Percentiles rank a stretch among this genome's conserved stretches.
Conservation (phyloP, 2,888 invertebrate species). For the Adineta ricciae region DNA sequence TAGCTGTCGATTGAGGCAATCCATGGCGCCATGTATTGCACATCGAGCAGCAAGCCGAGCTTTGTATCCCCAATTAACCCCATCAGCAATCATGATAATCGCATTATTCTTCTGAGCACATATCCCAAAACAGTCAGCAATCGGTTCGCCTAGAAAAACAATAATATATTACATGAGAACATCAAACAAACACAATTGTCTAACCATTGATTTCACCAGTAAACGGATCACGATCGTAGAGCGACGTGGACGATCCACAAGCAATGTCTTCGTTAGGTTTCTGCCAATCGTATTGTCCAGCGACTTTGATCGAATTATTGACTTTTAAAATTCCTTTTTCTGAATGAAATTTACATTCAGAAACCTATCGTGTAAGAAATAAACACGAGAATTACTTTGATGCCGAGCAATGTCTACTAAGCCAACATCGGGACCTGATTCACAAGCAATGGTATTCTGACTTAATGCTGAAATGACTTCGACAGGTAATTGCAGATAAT, state of each 20-base stretch:
- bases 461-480: not conserved
- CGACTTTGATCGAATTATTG: not conserved
- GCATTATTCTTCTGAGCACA: constrained; percentile 61
- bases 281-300: not conserved
- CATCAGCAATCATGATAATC: constrained; percentile 71
- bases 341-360: not conserved
- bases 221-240: constrained; percentile 72
- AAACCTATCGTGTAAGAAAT: too few relatives aligned
- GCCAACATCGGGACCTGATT: constrained; percentile 2
- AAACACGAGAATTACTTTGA: not conserved
- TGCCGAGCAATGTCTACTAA: not conserved
- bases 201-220: constrained; percentile 57
- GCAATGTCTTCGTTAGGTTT: constrained; percentile 50
- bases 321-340: constrained; percentile 17
- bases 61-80: constrained; percentile 82
- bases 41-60: constrained; percentile 72
- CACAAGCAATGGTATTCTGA: not conserved
- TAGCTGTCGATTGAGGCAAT: constrained; percentile 60
- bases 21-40: constrained; percentile 71
- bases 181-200: not conserved
- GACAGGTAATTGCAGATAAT: not conserved
- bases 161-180: too few relatives aligned
- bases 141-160: constrained; percentile 63
- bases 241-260: constrained; percentile 64
- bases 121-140: constrained; percentile 75